phyloP scores from a whole-genome alignment of 2,888 invertebrate species.

The Ichneumon xanthorius region DNA sequence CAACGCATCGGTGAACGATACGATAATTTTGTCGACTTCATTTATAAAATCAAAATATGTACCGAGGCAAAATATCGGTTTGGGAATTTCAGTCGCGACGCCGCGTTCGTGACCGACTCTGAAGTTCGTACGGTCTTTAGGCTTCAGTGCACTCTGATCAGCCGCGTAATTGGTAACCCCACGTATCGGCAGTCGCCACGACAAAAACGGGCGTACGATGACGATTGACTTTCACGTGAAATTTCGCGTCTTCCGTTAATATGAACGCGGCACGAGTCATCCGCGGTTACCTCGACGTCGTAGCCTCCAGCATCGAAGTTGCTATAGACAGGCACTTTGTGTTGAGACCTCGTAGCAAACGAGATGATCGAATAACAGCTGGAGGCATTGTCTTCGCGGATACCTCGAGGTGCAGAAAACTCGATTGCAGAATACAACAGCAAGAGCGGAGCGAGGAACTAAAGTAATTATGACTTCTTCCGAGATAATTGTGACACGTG shows the following conservation, averaged over 20 bases:
- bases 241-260: background rate
- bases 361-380: slow-evolving; percentile 7
- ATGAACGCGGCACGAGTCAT: background rate
- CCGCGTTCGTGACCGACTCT: too few relatives aligned
- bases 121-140: background rate
- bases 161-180: background rate
- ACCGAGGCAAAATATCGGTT: too few relatives aligned
- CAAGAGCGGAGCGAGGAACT: background rate
- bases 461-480: background rate
- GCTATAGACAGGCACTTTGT: background rate
- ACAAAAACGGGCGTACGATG: background rate
- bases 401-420: background rate
- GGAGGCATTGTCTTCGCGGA: slow-evolving; percentile 6
- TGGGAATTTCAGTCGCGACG: too few relatives aligned
- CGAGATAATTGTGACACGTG: too few relatives aligned
- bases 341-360: background rate
- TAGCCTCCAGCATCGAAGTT: background rate
- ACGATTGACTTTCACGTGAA: slow-evolving; percentile 21
- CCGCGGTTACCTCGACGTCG: background rate
- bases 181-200: background rate
- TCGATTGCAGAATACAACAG: background rate
- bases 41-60: too few relatives aligned
- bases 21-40: too few relatives aligned
- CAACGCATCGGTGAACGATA: too few relatives aligned
- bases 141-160: background rate